Percentiles rank a stretch among this genome's conserved stretches.
Conservation (phyloP, 2,113 vertebrate species). For the Balaeniceps rex region DNA sequence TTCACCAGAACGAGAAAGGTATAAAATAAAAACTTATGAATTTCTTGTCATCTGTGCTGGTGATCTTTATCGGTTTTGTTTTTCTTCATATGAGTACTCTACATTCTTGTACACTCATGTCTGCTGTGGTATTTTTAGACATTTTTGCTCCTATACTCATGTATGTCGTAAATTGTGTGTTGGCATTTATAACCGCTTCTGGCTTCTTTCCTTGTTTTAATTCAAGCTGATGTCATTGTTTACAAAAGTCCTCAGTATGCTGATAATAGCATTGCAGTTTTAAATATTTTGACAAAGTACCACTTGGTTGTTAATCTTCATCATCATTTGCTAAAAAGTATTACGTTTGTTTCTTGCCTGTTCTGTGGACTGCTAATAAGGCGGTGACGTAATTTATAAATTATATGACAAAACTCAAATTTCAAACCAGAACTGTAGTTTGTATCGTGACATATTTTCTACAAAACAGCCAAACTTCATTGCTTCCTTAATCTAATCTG, state of each 20-base stretch:
- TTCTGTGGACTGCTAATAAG: background rate
- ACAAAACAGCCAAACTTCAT: background rate
- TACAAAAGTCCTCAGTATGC: slow-evolving; percentile 75
- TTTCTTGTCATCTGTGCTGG: slow-evolving; percentile 78
- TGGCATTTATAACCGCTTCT: slow-evolving; percentile 58
- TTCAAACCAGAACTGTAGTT: background rate
- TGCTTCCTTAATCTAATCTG: background rate
- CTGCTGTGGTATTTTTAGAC: slow-evolving; percentile 53
- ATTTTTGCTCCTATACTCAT: background rate
- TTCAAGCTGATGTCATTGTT: slow-evolving; percentile 48
- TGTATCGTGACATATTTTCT: background rate
- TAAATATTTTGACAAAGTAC: background rate
- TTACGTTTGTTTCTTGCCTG: background rate
- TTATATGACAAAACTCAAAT: background rate
- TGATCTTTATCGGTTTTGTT: slow-evolving; percentile 61
- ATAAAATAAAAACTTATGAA: slow-evolving; percentile 82
- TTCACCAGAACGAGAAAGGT: slow-evolving; percentile 97
- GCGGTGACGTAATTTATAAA: background rate
- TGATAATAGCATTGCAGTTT: slow-evolving; percentile 63
- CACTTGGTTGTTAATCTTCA: background rate
- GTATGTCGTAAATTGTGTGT: slow-evolving; percentile 59
- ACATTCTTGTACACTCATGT: slow-evolving; percentile 44
- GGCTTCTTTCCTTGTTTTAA: slow-evolving; percentile 51
- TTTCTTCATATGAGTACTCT: slow-evolving; percentile 36
- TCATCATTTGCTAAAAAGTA: background rate